Evolutionary conservation across 2,888 invertebrate species (phyloP).

Genomic region (Callinectes sapidus): DNA sequence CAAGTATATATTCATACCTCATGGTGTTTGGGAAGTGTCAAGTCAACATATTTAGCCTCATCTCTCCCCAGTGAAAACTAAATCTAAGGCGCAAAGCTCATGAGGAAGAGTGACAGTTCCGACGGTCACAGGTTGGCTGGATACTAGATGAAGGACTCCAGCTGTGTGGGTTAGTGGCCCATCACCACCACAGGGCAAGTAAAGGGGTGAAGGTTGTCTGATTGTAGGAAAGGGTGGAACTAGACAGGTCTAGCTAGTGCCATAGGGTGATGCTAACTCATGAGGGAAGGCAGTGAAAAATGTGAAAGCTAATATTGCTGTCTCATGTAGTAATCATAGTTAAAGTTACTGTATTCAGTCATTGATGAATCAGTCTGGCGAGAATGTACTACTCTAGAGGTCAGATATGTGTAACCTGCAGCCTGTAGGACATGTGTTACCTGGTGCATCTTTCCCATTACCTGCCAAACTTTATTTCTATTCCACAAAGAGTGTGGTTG

Average conservation of each 20-base stretch:
- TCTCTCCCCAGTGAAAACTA: background rate
- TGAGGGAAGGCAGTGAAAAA: background rate
- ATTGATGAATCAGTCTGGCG: background rate
- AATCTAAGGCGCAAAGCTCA: background rate
- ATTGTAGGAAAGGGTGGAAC: background rate
- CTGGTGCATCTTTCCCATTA: no score
- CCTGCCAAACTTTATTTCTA: no score
- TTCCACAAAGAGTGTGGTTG: no score
- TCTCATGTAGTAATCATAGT: background rate
- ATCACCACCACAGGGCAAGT: background rate
- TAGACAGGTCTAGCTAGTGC: background rate
- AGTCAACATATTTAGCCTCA: background rate
- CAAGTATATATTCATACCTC: background rate
- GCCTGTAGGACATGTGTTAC: background rate
- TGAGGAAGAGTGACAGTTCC: constrained; percentile 24
- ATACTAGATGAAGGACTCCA: background rate
- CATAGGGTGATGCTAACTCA: background rate
- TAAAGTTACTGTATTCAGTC: background rate
- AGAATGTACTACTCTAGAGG: background rate
- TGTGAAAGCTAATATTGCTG: background rate
- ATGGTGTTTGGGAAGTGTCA: constrained; percentile 16
- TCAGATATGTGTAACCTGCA: background rate
- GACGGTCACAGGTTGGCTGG: constrained; percentile 14
- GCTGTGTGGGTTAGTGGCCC: background rate
- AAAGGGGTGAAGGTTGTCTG: background rate